Conservation (phyloP, 2,888 invertebrate genomes). For the Kryphioiulus occultus region DNA sequence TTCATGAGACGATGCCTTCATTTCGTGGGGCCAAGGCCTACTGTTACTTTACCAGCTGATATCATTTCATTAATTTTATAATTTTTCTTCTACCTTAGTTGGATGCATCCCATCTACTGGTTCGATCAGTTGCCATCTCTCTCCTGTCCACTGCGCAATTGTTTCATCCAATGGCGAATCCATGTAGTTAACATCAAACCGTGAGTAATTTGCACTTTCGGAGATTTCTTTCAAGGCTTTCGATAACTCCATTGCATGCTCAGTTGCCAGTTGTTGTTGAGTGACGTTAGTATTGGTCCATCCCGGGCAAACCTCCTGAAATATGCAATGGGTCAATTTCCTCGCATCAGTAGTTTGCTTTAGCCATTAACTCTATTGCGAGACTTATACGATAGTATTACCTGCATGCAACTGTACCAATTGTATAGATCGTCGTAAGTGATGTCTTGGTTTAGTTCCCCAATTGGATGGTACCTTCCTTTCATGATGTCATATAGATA, state of each 20-base stretch:
- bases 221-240: slow-evolving; percentile 24
- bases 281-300: slow-evolving; percentile 48
- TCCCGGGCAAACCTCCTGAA: slow-evolving; percentile 42
- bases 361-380: too few species aligned
- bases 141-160: background rate
- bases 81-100: slow-evolving; percentile 45
- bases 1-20: too few species aligned
- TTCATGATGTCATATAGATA: slow-evolving; percentile 64
- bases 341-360: too few species aligned
- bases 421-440: slow-evolving; percentile 64
- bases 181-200: slow-evolving; percentile 49
- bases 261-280: slow-evolving; percentile 33
- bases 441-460: slow-evolving; percentile 62
- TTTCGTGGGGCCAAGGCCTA: too few species aligned
- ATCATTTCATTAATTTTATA: too few species aligned
- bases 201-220: slow-evolving; percentile 3
- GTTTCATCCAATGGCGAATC: slow-evolving; percentile 20
- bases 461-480: slow-evolving; percentile 64
- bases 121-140: slow-evolving; percentile 49
- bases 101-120: slow-evolving; percentile 51
- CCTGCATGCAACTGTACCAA: slow-evolving; percentile 65
- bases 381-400: background rate
- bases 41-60: too few species aligned
- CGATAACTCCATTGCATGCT: slow-evolving; percentile 46
- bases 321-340: slow-evolving; percentile 12